Conservation (phyloP, 2,888 invertebrate genomes). For the Ecliptopera silaceata region DNA sequence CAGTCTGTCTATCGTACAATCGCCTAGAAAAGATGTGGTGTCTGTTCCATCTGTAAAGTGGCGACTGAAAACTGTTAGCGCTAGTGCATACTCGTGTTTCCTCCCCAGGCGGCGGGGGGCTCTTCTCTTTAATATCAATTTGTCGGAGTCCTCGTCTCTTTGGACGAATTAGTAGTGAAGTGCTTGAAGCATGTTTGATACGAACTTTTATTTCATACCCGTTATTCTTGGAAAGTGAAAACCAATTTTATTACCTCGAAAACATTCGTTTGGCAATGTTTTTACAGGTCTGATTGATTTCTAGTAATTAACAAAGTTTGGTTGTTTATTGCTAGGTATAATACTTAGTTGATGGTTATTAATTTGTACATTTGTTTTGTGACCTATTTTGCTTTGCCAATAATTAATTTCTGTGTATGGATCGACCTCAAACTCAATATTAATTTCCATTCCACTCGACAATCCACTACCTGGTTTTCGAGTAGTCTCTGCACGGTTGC, state of each 20-base stretch:
- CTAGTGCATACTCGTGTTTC: conserved; percentile 59
- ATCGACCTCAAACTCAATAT: conserved; percentile 27
- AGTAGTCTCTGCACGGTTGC: conserved; percentile 34
- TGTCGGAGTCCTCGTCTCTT: conserved; percentile 21
- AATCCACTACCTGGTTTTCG: conserved; percentile 29
- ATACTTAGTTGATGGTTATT: not conserved
- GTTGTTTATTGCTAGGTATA: no score
- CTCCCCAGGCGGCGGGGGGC: conserved; percentile 23
- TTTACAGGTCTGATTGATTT: not conserved
- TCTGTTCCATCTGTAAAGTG: conserved; percentile 21
- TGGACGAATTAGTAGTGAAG: conserved; percentile 7
- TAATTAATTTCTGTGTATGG: conserved; percentile 12
- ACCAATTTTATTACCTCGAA: not conserved
- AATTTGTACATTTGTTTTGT: not conserved
- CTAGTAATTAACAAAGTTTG: not conserved
- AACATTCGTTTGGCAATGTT: not conserved
- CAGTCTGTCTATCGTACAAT: not conserved
- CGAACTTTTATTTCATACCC: not conserved
- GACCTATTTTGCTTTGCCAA: not conserved
- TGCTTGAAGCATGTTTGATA: conserved; percentile 3
- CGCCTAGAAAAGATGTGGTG: conserved; percentile 1
- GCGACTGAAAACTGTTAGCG: conserved; percentile 29
- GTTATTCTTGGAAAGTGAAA: not conserved
- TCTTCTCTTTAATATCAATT: conserved; percentile 34
- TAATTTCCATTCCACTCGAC: conserved; percentile 29